phyloP scores from a whole-genome alignment of 2,888 invertebrate genomes.

The Epinotia ramella region DNA sequence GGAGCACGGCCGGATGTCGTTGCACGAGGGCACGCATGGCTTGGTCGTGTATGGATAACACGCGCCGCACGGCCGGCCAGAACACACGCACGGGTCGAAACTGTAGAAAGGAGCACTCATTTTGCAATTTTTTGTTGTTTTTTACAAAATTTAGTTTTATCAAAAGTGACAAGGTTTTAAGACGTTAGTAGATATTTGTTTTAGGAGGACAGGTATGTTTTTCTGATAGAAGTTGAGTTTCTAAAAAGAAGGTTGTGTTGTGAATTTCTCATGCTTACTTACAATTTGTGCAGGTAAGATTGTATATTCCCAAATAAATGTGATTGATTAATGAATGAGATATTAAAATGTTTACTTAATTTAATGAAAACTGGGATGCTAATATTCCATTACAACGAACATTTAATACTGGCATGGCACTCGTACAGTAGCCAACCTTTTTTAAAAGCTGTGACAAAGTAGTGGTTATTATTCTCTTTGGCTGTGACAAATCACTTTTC shows the following conservation, averaged over 20 bases:
- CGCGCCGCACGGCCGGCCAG: constrained; percentile 74
- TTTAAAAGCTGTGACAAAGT: not conserved
- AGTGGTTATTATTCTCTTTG: too few species aligned
- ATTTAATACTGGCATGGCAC: not conserved
- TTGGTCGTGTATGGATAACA: constrained; percentile 76
- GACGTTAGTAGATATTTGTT: constrained; percentile 7
- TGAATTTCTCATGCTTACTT: not conserved
- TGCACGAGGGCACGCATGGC: constrained; percentile 70
- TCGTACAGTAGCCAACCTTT: not conserved
- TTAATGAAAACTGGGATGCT: not conserved
- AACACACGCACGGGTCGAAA: constrained; percentile 75
- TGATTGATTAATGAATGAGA: not conserved
- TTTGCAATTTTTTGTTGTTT: constrained; percentile 57
- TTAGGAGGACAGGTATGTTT: not conserved
- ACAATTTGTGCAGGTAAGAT: not conserved
- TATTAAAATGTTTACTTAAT: not conserved
- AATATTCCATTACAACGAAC: not conserved
- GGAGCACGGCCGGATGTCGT: constrained; percentile 71
- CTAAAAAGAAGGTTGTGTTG: not conserved
- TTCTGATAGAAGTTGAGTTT: not conserved
- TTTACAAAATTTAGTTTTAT: constrained; percentile 44
- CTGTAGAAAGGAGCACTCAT: constrained; percentile 82
- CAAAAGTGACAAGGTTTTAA: not conserved
- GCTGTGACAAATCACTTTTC: constrained; percentile 4
- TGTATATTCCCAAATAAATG: not conserved